Evolutionary conservation across 2,888 invertebrate genomes (phyloP).

Genomic region (Lycia hirtaria): DNA sequence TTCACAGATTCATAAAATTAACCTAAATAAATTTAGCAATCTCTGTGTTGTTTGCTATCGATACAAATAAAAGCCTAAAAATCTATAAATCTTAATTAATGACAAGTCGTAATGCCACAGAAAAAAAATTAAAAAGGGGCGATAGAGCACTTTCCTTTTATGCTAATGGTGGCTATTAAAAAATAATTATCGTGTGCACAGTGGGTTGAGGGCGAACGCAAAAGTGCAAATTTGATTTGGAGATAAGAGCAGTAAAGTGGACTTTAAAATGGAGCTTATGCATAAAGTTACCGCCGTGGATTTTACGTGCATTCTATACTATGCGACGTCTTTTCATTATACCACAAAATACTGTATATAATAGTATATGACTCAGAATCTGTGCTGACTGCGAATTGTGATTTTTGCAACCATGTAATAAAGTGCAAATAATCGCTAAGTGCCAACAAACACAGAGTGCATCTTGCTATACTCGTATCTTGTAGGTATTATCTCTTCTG

Average conservation of each 20-base stretch:
- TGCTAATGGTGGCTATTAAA: slow-evolving; percentile 52
- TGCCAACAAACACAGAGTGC: too few species aligned
- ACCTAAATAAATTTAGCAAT: neutral
- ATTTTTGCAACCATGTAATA: too few species aligned
- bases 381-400: too few species aligned
- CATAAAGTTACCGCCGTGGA: slow-evolving; percentile 9
- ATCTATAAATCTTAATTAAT: slow-evolving; percentile 40
- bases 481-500: too few species aligned
- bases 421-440: too few species aligned
- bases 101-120: slow-evolving; percentile 43
- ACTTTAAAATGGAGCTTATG: slow-evolving; percentile 18
- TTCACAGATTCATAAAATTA: too few species aligned
- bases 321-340: too few species aligned
- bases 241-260: slow-evolving; percentile 24
- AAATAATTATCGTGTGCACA: slow-evolving; percentile 48
- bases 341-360: too few species aligned
- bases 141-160: slow-evolving; percentile 41
- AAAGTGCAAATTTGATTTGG: slow-evolving; percentile 35
- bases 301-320: neutral
- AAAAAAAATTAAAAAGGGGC: slow-evolving; percentile 41
- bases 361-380: too few species aligned
- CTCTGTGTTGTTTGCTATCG: neutral
- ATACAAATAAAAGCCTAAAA: neutral
- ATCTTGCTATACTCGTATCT: too few species aligned
- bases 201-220: slow-evolving; percentile 32